Conservation (phyloP, 2,113 vertebrate species). For the Apteryx owenii region DNA sequence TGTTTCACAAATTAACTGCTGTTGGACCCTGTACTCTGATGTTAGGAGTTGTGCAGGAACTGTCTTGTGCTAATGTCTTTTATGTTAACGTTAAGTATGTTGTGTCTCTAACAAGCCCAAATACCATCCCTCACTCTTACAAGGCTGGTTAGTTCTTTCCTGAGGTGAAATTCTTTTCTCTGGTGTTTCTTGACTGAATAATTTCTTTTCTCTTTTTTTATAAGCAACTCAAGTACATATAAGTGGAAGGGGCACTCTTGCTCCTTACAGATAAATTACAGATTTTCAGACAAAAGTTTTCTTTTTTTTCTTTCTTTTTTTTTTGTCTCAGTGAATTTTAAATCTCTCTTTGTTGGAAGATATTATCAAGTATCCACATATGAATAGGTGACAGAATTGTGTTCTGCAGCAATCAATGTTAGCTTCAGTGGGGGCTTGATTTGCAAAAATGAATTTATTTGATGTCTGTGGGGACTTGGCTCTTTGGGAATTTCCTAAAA, state of each 20-base stretch:
- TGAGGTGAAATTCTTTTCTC: not conserved
- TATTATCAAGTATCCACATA: not conserved
- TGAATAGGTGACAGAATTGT: not conserved
- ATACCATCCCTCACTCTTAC: not conserved
- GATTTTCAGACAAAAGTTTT: not conserved
- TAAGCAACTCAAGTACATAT: rapidly evolving
- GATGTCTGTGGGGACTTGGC: not conserved
- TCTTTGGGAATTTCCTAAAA: not conserved
- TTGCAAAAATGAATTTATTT: not conserved
- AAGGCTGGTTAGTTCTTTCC: not conserved
- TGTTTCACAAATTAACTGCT: not conserved
- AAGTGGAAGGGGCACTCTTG: not conserved
- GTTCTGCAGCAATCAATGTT: not conserved
- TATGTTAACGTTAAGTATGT: not conserved
- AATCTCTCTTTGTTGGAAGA: not conserved
- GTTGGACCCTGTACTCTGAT: not conserved
- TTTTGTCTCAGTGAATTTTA: not conserved
- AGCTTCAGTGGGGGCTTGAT: not conserved
- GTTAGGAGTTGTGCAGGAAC: not conserved
- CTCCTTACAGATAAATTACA: not conserved
- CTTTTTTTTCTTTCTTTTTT: not conserved
- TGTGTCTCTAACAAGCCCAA: not conserved
- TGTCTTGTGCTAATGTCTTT: not conserved
- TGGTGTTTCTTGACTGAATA: not conserved
- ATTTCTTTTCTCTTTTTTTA: not conserved